Conservation (phyloP, 2,888 invertebrate species). For the Abscondita cerata region DNA sequence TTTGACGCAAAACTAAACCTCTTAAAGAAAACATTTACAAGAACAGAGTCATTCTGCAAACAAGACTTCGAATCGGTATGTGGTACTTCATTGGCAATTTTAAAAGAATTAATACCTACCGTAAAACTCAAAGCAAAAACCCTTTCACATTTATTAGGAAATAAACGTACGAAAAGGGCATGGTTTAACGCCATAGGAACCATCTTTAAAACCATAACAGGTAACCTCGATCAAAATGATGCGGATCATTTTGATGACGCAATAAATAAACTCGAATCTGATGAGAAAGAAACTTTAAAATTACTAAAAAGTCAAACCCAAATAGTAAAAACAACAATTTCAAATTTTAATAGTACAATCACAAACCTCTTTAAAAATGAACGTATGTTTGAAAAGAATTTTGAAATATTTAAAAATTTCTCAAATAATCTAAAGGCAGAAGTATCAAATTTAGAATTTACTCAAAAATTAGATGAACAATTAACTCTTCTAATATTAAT, state of each 20-base stretch:
- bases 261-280: not conserved
- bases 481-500: not conserved
- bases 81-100: too few species aligned
- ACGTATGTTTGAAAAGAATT: too few species aligned
- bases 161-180: not conserved
- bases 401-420: not conserved
- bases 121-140: not conserved
- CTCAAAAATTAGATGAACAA: too few species aligned
- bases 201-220: not conserved
- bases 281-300: not conserved
- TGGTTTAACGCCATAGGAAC: not conserved
- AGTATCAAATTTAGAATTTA: too few species aligned
- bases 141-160: not conserved
- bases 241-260: too few species aligned
- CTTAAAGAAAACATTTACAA: too few species aligned
- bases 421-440: not conserved
- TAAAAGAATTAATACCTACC: too few species aligned
- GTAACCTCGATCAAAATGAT: not conserved
- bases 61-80: too few species aligned
- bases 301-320: too few species aligned
- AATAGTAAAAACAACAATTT: too few species aligned
- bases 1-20: too few species aligned
- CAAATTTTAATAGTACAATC: not conserved
- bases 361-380: not conserved
- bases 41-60: too few species aligned